Percentiles rank a stretch among this genome's conserved stretches.
Conservation (phyloP, 2,113 vertebrate species). For the Cephalopholis sonnerati region DNA sequence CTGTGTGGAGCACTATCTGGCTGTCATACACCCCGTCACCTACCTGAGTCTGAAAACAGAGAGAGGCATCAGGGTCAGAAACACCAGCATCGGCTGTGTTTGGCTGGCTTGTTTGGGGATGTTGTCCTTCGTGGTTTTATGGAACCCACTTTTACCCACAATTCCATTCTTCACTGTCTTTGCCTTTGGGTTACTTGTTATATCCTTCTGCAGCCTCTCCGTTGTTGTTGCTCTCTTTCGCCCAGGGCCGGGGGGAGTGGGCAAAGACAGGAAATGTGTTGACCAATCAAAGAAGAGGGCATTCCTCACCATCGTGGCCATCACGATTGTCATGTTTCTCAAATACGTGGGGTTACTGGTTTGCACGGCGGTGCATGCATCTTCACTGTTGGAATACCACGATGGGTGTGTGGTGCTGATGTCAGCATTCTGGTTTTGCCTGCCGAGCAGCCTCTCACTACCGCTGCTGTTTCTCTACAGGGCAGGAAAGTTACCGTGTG, state of each 20-base stretch:
- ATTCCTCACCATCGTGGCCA: not conserved
- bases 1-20: conserved; percentile 25
- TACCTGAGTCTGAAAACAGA: conserved; percentile 2
- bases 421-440: not conserved
- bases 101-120: not conserved
- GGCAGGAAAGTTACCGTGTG: not conserved
- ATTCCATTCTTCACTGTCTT: not conserved
- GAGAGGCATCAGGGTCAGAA: not conserved
- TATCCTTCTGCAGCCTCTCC: conserved; percentile 1
- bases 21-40: conserved; percentile 5
- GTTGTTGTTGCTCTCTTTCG: not conserved
- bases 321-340: not conserved
- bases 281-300: conserved; percentile 9
- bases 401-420: not conserved
- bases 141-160: not conserved
- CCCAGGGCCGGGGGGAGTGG: not conserved
- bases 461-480: conserved; percentile 20
- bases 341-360: not conserved
- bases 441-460: not conserved
- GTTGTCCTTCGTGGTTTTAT: accelerated
- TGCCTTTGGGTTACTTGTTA: not conserved
- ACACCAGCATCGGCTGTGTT: not conserved
- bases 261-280: not conserved
- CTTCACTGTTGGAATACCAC: accelerated
- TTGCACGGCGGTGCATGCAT: accelerated